Evolutionary conservation across 2,797 vertebrate species (phyloP).

Genomic region (Alosa sapidissima): DNA sequence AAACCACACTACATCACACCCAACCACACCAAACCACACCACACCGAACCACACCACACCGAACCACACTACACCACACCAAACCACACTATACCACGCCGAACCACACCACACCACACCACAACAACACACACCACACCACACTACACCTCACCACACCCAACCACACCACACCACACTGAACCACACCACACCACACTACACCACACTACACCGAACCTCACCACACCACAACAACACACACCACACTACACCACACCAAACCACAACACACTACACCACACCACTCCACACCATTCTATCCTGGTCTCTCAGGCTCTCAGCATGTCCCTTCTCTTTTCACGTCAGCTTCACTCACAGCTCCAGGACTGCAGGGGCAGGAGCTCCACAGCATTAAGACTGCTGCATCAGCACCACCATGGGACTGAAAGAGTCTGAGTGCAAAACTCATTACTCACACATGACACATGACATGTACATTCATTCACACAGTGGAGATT

Average conservation of each 20-base stretch:
- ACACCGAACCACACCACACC: background rate
- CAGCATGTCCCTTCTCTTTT: background rate
- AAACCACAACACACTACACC: no score
- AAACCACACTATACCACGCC: background rate
- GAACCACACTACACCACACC: background rate
- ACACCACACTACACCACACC: background rate
- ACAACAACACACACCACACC: constrained; percentile 40
- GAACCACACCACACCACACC: constrained; percentile 55
- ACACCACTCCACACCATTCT: background rate
- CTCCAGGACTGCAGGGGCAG: background rate
- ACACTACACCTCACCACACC: background rate
- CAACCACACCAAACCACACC: background rate
- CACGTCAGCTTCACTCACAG: background rate
- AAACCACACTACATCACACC: background rate
- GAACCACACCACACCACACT: background rate
- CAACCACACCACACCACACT: background rate
- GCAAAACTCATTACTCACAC: background rate
- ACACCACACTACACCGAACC: background rate
- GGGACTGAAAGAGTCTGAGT: background rate
- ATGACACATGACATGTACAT: no score
- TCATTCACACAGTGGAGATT: background rate
- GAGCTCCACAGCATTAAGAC: background rate
- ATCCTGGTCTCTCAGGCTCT: no score
- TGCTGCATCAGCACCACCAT: background rate
- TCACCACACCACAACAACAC: background rate